Conservation (phyloP, 2,113 vertebrate genomes). For the Vidua macroura region DNA sequence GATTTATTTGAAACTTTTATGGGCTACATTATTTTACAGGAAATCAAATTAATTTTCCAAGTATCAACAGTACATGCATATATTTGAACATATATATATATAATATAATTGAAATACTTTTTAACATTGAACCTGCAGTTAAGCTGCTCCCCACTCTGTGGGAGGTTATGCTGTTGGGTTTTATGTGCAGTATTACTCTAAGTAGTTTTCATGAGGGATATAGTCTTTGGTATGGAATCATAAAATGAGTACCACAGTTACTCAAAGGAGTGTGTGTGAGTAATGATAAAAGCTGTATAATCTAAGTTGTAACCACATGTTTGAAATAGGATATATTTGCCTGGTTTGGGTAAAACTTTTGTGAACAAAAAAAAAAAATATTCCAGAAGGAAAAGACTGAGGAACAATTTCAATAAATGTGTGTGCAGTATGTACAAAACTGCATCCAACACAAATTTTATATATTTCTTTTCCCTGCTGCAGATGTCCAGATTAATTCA, state of each 20-base stretch:
- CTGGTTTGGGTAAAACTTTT: neutral
- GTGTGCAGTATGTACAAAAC: neutral
- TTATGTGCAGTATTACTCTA: neutral
- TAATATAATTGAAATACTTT: neutral
- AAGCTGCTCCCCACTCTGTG: neutral
- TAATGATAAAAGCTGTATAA: neutral
- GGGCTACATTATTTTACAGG: neutral
- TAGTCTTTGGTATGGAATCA: neutral
- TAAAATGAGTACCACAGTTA: neutral
- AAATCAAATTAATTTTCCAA: neutral
- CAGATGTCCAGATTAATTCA: slow-evolving; percentile 73
- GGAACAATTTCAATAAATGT: neutral
- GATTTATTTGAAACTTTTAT: neutral
- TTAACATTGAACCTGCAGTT: neutral
- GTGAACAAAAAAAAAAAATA: neutral
- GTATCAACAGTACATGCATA: neutral
- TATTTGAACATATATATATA: neutral
- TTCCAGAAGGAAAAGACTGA: neutral
- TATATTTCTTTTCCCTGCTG: neutral
- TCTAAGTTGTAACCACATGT: neutral
- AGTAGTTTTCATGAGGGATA: neutral
- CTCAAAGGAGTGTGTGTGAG: neutral
- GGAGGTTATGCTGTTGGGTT: neutral
- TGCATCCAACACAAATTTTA: neutral
- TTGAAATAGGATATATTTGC: neutral